Conservation (phyloP, 2,113 vertebrate species). For the Lucifuga dentata region DNA sequence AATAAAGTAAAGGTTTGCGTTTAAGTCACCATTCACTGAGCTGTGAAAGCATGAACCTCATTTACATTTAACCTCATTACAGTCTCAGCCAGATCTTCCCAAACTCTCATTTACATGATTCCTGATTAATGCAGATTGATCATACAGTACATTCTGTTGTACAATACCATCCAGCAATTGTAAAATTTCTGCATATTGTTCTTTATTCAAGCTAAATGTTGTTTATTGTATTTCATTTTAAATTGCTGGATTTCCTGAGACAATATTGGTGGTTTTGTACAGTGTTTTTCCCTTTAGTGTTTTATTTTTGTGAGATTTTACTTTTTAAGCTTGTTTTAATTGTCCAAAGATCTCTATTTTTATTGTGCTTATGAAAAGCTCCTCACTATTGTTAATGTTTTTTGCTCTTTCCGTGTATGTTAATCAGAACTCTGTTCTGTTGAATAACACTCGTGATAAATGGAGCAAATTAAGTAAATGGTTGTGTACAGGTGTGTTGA, state of each 20-base stretch:
- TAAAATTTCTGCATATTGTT: not conserved
- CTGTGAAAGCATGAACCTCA: conserved; percentile 26
- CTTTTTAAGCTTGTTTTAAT: not conserved
- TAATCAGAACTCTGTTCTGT: conserved; percentile 1
- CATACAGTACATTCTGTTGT: not conserved
- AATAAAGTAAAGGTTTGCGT: not conserved
- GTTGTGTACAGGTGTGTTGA: conserved; percentile 34
- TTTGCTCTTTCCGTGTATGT: conserved; percentile 23
- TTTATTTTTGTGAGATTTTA: not conserved
- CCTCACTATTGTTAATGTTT: not conserved
- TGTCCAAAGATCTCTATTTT: not conserved
- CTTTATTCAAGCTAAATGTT: no score
- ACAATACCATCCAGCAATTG: not conserved
- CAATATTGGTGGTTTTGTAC: not conserved
- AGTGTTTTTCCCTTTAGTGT: not conserved
- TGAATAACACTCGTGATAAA: not conserved
- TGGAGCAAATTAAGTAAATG: not conserved
- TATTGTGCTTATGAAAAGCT: not conserved
- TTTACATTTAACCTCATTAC: not conserved
- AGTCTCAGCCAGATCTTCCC: no score
- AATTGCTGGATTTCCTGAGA: not conserved
- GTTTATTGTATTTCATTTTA: no score
- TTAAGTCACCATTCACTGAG: not conserved
- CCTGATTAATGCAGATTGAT: not conserved
- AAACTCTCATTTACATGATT: no score